Conservation (phyloP, 2,888 invertebrate genomes). For the Pristionchus entomophagus region DNA sequence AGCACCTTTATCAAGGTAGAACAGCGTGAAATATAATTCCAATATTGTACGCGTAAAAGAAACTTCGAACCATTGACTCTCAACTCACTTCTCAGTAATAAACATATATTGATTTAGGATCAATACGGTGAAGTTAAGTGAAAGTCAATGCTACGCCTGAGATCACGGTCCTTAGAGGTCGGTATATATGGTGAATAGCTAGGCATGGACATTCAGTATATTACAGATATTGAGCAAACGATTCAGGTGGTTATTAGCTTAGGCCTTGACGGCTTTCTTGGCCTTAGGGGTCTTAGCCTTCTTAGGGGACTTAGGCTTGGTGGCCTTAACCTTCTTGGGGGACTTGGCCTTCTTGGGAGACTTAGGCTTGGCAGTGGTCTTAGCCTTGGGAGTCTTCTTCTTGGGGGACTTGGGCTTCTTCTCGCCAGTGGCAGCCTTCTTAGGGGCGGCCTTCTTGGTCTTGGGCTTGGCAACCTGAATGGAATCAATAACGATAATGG, state of each 20-base stretch:
- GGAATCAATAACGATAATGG: no score
- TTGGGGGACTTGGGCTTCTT: no score
- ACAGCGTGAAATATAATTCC: not conserved
- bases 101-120: not conserved
- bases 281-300: slow-evolving; percentile 39
- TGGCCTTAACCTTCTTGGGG: slow-evolving; percentile 48
- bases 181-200: not conserved
- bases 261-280: slow-evolving; percentile 28
- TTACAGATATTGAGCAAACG: no score
- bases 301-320: slow-evolving; percentile 44
- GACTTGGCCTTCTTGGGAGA: slow-evolving; percentile 51
- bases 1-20: not conserved
- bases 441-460: slow-evolving; percentile 38
- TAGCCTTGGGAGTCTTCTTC: no score
- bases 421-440: slow-evolving; percentile 46
- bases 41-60: not conserved
- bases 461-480: slow-evolving; percentile 39
- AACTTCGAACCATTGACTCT: not conserved
- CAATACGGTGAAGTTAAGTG: not conserved
- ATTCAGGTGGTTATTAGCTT: not conserved
- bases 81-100: no score
- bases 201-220: not conserved
- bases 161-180: slow-evolving; percentile 4
- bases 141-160: not conserved
- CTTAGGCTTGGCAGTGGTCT: slow-evolving; percentile 41